Evolutionary conservation across 2,888 invertebrate genomes (phyloP).

Genomic region (Hedychridium roseum): DNA sequence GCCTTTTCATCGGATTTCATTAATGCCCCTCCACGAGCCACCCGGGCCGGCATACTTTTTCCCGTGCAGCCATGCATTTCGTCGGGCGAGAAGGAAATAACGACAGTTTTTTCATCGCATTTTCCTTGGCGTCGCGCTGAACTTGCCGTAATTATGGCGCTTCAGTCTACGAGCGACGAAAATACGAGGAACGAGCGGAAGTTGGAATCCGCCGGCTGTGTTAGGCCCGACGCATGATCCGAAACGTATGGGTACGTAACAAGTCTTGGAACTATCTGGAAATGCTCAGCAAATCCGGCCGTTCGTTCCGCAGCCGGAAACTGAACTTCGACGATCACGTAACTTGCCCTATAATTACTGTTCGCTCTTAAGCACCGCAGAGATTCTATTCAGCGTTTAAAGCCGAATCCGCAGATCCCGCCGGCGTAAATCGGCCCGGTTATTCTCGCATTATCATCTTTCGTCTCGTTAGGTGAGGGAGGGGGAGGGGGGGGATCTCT

Average conservation of each 20-base stretch:
- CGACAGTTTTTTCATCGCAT: neutral
- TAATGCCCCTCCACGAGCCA: slow-evolving; percentile 28
- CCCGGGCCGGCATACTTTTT: slow-evolving; percentile 1
- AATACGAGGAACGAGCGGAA: neutral
- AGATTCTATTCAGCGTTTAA: slow-evolving; percentile 16
- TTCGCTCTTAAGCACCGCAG: slow-evolving; percentile 9
- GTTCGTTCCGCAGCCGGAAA: slow-evolving; percentile 5
- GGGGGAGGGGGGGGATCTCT: too few relatives aligned
- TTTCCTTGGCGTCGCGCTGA: neutral
- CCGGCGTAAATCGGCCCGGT: too few relatives aligned
- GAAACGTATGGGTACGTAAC: slow-evolving; percentile 40
- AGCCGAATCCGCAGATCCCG: too few relatives aligned
- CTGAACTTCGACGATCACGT: slow-evolving; percentile 35
- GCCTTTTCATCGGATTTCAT: slow-evolving; percentile 43
- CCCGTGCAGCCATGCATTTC: neutral
- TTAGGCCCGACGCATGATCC: slow-evolving; percentile 25
- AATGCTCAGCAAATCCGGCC: slow-evolving; percentile 4
- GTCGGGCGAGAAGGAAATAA: neutral
- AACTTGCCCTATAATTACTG: slow-evolving; percentile 41
- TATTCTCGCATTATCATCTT: too few relatives aligned
- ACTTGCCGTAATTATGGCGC: neutral
- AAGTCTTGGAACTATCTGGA: slow-evolving; percentile 38
- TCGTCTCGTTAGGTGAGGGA: too few relatives aligned
- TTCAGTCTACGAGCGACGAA: neutral
- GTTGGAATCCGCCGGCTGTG: slow-evolving; percentile 17